phyloP scores from a whole-genome alignment of 2,113 vertebrate species.

The Nycticryphes semicollaris region DNA sequence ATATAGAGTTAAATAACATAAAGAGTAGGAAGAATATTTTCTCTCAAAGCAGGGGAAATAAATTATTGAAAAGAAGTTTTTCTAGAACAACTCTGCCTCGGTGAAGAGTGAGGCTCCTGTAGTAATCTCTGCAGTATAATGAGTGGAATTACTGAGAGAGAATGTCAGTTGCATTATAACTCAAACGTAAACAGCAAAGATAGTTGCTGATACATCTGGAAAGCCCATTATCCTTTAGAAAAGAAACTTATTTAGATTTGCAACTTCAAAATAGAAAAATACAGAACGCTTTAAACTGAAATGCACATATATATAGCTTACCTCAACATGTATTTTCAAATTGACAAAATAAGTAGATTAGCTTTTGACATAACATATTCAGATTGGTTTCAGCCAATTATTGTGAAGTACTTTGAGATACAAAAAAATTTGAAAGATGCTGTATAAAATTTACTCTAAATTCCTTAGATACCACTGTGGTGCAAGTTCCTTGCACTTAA shows the following conservation, averaged over 20 bases:
- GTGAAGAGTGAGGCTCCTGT: neutral
- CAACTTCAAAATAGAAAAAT: constrained; percentile 42
- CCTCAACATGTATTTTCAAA: constrained; percentile 42
- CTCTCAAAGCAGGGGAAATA: constrained; percentile 16
- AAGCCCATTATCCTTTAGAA: constrained; percentile 42
- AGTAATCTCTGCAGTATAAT: neutral
- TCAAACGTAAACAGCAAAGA: constrained; percentile 40
- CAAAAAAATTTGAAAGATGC: neutral
- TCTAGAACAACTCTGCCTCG: neutral
- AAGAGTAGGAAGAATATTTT: constrained; percentile 40
- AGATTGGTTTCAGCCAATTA: constrained; percentile 25
- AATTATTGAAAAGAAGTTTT: constrained; percentile 3
- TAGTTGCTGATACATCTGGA: neutral
- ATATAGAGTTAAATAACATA: constrained; percentile 23
- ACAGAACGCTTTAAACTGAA: constrained; percentile 10
- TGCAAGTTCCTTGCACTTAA: neutral
- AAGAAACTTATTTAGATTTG: constrained; percentile 8
- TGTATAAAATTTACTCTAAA: constrained; percentile 40
- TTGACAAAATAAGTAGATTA: constrained; percentile 25
- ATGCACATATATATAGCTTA: neutral
- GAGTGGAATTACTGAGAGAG: constrained; percentile 19
- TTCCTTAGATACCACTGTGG: neutral
- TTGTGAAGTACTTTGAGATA: constrained; percentile 24
- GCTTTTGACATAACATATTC: constrained; percentile 36
- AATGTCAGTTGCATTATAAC: neutral